A percentile compares a stretch with the other conserved stretches of the same genome.
Conservation (phyloP, 2,888 invertebrate species). For the Ectobius pallidus region DNA sequence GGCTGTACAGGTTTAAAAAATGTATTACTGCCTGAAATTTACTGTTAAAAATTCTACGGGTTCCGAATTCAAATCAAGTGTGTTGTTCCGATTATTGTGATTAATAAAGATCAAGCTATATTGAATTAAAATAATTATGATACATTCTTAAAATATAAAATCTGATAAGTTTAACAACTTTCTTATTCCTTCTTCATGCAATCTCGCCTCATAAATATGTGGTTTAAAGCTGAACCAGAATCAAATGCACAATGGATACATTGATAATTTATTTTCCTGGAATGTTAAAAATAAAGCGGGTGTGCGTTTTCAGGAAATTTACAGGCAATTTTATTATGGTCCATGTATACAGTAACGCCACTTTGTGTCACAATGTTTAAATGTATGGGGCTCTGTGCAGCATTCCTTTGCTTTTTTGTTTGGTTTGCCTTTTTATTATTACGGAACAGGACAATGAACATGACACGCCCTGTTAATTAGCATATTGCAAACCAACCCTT, state of each 20-base stretch:
- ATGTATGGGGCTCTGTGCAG: neutral
- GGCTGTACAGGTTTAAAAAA: no score
- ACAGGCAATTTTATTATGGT: neutral
- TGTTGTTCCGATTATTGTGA: neutral
- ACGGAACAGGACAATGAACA: conserved; percentile 17
- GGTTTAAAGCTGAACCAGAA: neutral
- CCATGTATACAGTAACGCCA: neutral
- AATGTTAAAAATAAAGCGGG: neutral
- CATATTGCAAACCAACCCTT: conserved; percentile 35
- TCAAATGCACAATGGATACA: neutral
- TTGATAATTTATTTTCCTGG: neutral
- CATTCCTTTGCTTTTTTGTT: conserved; percentile 22
- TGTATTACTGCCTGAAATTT: neutral
- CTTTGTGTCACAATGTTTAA: conserved; percentile 11
- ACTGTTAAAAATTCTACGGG: neutral
- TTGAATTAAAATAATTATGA: no score
- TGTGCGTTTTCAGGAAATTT: neutral
- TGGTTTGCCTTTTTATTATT: neutral
- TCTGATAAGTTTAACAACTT: no score
- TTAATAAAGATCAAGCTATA: neutral
- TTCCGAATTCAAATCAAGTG: neutral
- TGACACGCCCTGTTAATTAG: conserved; percentile 35
- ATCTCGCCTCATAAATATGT: neutral
- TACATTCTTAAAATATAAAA: no score
- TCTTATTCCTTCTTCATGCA: no score